Conservation (phyloP, 2,797 vertebrate genomes). For the Channa striata region DNA sequence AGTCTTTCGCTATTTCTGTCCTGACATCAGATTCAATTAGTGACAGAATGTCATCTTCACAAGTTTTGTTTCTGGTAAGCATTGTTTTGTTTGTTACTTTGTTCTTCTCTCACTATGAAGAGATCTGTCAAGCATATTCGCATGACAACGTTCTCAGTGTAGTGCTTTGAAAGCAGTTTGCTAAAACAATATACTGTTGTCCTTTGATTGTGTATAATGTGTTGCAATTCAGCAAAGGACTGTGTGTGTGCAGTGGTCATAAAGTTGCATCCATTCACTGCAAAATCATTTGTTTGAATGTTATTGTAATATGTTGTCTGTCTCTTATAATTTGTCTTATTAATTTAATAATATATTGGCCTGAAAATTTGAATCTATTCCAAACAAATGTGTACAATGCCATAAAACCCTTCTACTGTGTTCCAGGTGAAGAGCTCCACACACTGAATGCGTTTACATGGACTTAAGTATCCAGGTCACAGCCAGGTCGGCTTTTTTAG, state of each 20-base stretch:
- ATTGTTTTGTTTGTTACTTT: slow-evolving; percentile 78
- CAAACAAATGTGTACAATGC: no score
- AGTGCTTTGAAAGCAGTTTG: slow-evolving; percentile 58
- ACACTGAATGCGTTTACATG: no score
- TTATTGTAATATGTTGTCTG: not conserved
- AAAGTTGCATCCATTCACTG: not conserved
- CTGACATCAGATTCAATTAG: slow-evolving; percentile 79
- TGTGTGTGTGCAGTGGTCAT: not conserved
- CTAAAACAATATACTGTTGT: slow-evolving; percentile 22
- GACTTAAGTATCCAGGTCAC: no score
- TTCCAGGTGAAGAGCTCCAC: not conserved
- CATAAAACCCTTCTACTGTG: not conserved
- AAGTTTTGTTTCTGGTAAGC: slow-evolving; percentile 80
- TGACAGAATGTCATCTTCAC: slow-evolving; percentile 73
- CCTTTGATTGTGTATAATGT: slow-evolving; percentile 39
- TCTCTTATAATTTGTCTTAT: not conserved
- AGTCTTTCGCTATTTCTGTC: slow-evolving; percentile 80
- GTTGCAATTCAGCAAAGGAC: not conserved
- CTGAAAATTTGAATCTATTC: no score
- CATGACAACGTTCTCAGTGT: slow-evolving; percentile 78
- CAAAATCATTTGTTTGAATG: not conserved
- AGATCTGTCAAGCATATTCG: slow-evolving; percentile 80
- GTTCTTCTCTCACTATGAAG: slow-evolving; percentile 71
- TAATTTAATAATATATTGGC: not conserved
- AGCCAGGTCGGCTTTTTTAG: no score